These are phyloP conservation scores for Pseudolaguvia tuberculata DNA, from an alignment of 2,113 vertebrate genomes.

Conservation along the genomic window DNA sequence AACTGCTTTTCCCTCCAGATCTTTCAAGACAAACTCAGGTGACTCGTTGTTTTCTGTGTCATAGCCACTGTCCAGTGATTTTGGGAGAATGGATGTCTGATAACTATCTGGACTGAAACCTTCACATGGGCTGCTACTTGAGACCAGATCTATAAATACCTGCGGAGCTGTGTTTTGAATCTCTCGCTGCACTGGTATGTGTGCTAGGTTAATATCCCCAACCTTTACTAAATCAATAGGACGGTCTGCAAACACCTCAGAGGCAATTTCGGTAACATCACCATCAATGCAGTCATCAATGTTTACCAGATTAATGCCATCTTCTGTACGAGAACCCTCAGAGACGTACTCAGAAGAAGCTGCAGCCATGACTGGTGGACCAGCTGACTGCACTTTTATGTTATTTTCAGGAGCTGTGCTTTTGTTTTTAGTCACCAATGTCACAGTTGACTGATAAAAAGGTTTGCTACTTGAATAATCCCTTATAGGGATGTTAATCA, in stretches of 20 bases:
- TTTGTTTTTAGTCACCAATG: slow-evolving; percentile 32
- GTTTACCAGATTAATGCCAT: slow-evolving; percentile 61
- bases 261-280: slow-evolving; percentile 72
- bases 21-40: slow-evolving; percentile 86
- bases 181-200: slow-evolving; percentile 73
- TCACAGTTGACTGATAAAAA: slow-evolving; percentile 47
- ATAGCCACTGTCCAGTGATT: slow-evolving; percentile 90
- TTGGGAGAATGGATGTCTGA: slow-evolving; percentile 69
- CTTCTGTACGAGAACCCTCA: slow-evolving; percentile 44
- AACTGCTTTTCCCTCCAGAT: slow-evolving; percentile 64
- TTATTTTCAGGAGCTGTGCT: slow-evolving; percentile 41
- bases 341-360: slow-evolving; percentile 40
- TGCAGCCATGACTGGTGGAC: slow-evolving; percentile 30
- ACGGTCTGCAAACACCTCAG: slow-evolving; percentile 72
- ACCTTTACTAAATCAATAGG: slow-evolving; percentile 71
- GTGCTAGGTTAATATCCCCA: slow-evolving; percentile 55
- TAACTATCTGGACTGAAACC: slow-evolving; percentile 73
- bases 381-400: slow-evolving; percentile 37
- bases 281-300: slow-evolving; percentile 71
- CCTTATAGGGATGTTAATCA: slow-evolving; percentile 23
- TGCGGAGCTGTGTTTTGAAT: slow-evolving; percentile 70
- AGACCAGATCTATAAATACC: slow-evolving; percentile 74
- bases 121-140: slow-evolving; percentile 73
- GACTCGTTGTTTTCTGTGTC: slow-evolving; percentile 96
- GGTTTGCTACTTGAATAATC: slow-evolving; percentile 40